phyloP scores from a whole-genome alignment of 2,113 vertebrate species.

The Nothocercus julius region DNA sequence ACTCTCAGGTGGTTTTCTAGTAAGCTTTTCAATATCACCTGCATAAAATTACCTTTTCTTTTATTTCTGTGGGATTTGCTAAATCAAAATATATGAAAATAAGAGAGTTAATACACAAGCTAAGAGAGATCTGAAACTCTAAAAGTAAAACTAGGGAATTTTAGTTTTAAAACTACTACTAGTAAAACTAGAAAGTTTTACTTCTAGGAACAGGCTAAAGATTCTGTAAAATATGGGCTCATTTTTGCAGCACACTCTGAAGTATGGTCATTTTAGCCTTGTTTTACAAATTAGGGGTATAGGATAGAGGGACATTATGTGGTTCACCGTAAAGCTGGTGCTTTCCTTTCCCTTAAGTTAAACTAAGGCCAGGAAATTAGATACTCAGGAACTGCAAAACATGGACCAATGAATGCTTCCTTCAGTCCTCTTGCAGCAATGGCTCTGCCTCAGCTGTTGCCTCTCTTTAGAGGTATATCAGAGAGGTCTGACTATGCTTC shows the following conservation, averaged over 20 bases:
- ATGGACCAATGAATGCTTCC: neutral
- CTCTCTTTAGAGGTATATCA: neutral
- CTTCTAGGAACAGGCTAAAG: neutral
- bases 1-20: constrained; percentile 48
- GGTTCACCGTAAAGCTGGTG: neutral
- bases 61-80: constrained; percentile 11
- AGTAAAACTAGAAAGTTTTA: too few relatives aligned
- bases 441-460: neutral
- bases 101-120: neutral
- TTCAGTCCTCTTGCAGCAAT: neutral
- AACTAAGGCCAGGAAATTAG: neutral
- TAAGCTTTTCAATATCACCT: constrained; percentile 23
- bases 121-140: neutral
- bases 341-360: neutral
- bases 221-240: neutral
- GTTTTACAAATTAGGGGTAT: neutral
- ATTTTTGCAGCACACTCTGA: neutral
- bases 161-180: too few relatives aligned
- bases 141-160: neutral
- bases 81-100: constrained; percentile 15
- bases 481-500: neutral
- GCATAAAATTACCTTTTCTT: constrained; percentile 43
- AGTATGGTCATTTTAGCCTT: neutral
- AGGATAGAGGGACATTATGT: neutral
- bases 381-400: neutral